Conservation (phyloP, 2,113 vertebrate genomes). For the Peromyscus maniculatus region DNA sequence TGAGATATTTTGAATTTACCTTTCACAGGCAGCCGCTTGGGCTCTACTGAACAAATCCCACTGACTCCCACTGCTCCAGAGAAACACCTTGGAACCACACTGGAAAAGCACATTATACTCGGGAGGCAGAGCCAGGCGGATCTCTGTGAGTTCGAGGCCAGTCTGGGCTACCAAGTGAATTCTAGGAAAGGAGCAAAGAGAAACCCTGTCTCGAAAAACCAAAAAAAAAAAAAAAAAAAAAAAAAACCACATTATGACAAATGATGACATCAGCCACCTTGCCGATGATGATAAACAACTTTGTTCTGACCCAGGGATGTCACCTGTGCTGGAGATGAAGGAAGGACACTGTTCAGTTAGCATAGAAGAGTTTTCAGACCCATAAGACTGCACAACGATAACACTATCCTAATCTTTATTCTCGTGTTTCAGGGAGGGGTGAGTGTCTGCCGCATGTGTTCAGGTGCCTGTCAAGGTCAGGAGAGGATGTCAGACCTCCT, state of each 20-base stretch:
- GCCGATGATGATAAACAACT: slow-evolving; percentile 80
- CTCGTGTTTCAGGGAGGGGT: background rate
- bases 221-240: no score
- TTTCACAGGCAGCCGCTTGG: slow-evolving; percentile 61
- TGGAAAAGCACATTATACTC: slow-evolving; percentile 72
- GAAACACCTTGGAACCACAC: slow-evolving; percentile 67
- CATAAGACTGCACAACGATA: accelerated
- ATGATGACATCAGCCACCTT: slow-evolving; percentile 75
- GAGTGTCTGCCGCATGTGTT: background rate
- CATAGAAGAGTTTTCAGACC: background rate
- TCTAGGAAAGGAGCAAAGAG: no score
- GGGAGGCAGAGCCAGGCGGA: no score
- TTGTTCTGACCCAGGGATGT: slow-evolving; percentile 69
- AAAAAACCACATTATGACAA: slow-evolving; percentile 75
- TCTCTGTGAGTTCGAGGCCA: no score
- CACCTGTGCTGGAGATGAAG: slow-evolving; percentile 77
- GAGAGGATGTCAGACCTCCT: background rate
- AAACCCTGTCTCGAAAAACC: no score
- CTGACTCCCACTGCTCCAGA: slow-evolving; percentile 61
- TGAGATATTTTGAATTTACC: slow-evolving; percentile 66
- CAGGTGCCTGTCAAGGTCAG: no score
- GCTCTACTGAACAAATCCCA: slow-evolving; percentile 69
- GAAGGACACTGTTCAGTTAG: slow-evolving; percentile 9
- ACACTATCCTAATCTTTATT: background rate
- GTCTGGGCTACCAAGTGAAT: no score